A percentile compares a stretch with the other conserved stretches of the same genome.
These are phyloP conservation scores for Micromesistius poutassou DNA, from an alignment of 2,797 vertebrate genomes.

Conservation along the genomic window DNA sequence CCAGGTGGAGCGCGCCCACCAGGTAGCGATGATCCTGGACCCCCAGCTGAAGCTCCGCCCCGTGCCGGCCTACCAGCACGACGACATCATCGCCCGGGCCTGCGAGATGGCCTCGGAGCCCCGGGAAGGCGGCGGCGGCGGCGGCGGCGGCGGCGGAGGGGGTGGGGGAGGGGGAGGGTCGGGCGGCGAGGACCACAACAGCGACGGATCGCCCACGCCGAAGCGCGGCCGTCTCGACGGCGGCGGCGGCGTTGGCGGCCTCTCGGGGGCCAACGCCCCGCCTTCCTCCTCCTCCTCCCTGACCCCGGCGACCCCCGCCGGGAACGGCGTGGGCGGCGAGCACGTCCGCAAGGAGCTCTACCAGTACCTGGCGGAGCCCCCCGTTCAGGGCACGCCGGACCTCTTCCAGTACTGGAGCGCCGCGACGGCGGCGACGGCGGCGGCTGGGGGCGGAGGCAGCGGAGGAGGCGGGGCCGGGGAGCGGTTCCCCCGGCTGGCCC, in stretches of 20 bases:
- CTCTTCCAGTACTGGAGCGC: constrained; percentile 98
- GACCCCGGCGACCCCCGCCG: constrained; percentile 28
- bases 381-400: constrained; percentile 89
- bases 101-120: constrained; percentile 87
- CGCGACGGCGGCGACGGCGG: constrained; percentile 78
- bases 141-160: constrained; percentile 66
- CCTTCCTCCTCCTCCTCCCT: background rate
- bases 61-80: constrained; percentile 94
- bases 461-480: constrained; percentile 54
- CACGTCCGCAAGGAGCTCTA: constrained; percentile 91
- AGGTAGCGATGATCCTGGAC: constrained; percentile 97
- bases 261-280: background rate
- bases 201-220: constrained; percentile 61
- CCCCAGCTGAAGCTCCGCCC: constrained; percentile 95
- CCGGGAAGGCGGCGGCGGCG: constrained; percentile 72
- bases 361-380: constrained; percentile 94
- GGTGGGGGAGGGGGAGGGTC: constrained; percentile 71
- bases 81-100: constrained; percentile 93
- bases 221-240: constrained; percentile 70
- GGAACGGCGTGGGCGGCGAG: constrained; percentile 54
- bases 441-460: constrained; percentile 34
- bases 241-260: constrained; percentile 42
- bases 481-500: constrained; percentile 90
- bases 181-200: constrained; percentile 77
- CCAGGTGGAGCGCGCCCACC: constrained; percentile 89